Conservation (phyloP, 1,140 invertebrate genomes). For the Antheraea mylitta region DNA sequence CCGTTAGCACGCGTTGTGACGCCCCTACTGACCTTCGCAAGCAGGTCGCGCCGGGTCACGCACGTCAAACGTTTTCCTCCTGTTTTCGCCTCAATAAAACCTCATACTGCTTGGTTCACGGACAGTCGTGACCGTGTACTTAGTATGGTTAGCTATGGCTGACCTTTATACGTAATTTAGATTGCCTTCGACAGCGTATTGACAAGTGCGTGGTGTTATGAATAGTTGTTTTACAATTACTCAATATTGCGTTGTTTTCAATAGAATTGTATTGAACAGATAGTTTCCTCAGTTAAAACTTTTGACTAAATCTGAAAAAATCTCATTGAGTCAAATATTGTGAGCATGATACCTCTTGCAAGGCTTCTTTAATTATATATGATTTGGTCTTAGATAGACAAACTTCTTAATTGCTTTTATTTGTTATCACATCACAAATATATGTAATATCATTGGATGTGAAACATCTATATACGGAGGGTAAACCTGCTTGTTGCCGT, state of each 20-base stretch:
- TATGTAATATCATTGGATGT: no score
- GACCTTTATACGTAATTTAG: neutral
- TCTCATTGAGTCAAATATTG: no score
- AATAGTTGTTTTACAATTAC: neutral
- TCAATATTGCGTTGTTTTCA: neutral
- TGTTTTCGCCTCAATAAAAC: slow-evolving; percentile 27
- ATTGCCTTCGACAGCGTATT: neutral
- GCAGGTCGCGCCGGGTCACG: slow-evolving; percentile 31
- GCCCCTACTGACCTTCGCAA: slow-evolving; percentile 21
- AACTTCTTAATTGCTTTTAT: no score
- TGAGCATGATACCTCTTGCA: no score
- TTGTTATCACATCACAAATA: no score
- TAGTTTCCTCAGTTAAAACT: no score
- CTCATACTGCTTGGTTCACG: slow-evolving; percentile 25
- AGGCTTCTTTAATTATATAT: no score
- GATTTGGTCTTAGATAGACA: no score
- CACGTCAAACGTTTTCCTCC: slow-evolving; percentile 32
- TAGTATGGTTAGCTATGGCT: slow-evolving; percentile 7
- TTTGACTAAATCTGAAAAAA: no score
- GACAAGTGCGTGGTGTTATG: neutral
- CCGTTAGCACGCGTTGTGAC: slow-evolving; percentile 3
- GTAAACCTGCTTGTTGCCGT: no score
- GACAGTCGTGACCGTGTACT: slow-evolving; percentile 21
- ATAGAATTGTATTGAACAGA: no score
- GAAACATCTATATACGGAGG: no score